Conservation (phyloP, 2,797 vertebrate genomes). For the Peromyscus attwateri region DNA sequence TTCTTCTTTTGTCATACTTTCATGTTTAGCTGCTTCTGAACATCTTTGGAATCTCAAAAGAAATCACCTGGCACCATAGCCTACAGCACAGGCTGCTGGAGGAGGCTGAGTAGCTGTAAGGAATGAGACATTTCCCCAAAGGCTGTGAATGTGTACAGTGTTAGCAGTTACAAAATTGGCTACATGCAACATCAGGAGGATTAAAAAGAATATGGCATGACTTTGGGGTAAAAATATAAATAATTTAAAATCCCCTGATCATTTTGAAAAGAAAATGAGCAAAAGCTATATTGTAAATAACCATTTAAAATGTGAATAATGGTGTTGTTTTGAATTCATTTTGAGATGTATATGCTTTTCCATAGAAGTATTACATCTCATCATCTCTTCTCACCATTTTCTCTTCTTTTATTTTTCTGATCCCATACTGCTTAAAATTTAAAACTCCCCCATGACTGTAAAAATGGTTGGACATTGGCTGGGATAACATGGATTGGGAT, state of each 20-base stretch:
- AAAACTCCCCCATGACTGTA: neutral
- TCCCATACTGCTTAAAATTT: neutral
- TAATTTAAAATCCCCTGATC: slow-evolving; percentile 13
- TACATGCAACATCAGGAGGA: slow-evolving; percentile 46
- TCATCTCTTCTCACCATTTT: neutral
- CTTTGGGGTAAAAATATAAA: slow-evolving; percentile 71
- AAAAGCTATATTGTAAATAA: neutral
- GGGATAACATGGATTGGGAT: neutral
- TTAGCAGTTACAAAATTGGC: slow-evolving; percentile 67
- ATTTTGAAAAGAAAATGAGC: slow-evolving; percentile 60
- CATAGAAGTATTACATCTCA: neutral
- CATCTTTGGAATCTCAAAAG: slow-evolving; percentile 78
- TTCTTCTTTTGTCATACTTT: slow-evolving; percentile 81
- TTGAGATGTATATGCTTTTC: slow-evolving; percentile 17
- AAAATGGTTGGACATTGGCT: neutral
- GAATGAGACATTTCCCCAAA: slow-evolving; percentile 48
- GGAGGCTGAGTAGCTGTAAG: neutral
- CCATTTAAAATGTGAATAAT: neutral
- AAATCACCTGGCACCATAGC: slow-evolving; percentile 70
- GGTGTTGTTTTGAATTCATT: neutral
- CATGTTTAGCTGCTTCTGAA: slow-evolving; percentile 75
- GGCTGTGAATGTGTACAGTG: slow-evolving; percentile 32
- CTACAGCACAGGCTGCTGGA: slow-evolving; percentile 69
- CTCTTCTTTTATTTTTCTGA: slow-evolving; percentile 12
- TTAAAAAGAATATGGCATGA: slow-evolving; percentile 52